Percentiles rank a stretch among this genome's conserved stretches.
phyloP scores from a whole-genome alignment of 2,888 invertebrate genomes.

The Acanthacorydalis orientalis region DNA sequence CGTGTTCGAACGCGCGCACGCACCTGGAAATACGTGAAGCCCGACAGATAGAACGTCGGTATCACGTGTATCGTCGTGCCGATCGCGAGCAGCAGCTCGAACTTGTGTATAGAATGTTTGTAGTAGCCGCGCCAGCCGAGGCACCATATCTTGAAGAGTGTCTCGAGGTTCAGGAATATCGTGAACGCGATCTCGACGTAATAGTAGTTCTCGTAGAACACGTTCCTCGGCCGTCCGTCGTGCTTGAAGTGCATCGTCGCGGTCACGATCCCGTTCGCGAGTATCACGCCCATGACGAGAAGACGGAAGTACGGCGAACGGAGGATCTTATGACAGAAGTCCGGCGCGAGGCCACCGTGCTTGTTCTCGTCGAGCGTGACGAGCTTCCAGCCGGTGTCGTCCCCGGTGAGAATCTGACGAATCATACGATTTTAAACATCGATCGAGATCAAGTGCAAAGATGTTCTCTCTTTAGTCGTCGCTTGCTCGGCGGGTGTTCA shows the following conservation, averaged over 20 bases:
- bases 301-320: constrained; percentile 85
- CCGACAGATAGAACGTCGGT: constrained; percentile 80
- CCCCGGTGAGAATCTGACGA: constrained; percentile 66
- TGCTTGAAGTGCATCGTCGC: constrained; percentile 92
- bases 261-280: constrained; percentile 90
- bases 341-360: constrained; percentile 73
- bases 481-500: too few species aligned
- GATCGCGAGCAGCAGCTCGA: constrained; percentile 82
- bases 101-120: constrained; percentile 93
- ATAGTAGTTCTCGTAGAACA: constrained; percentile 82
- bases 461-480: too few species aligned
- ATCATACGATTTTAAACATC: neutral
- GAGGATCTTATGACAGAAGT: constrained; percentile 67
- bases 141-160: constrained; percentile 94
- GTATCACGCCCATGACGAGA: constrained; percentile 82
- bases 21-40: constrained; percentile 93
- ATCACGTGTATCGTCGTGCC: constrained; percentile 91
- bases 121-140: constrained; percentile 90
- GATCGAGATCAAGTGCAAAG: neutral
- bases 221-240: constrained; percentile 64
- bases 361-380: constrained; percentile 95
- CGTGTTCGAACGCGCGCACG: neutral
- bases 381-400: constrained; percentile 90
- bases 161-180: constrained; percentile 83
- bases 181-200: constrained; percentile 93